Percentiles rank a stretch among this genome's conserved stretches.
These are phyloP conservation scores for Oopsacas minuta DNA, from an alignment of 37 sponge, comb jelly and placozoan species.

Conservation along the genomic window DNA sequence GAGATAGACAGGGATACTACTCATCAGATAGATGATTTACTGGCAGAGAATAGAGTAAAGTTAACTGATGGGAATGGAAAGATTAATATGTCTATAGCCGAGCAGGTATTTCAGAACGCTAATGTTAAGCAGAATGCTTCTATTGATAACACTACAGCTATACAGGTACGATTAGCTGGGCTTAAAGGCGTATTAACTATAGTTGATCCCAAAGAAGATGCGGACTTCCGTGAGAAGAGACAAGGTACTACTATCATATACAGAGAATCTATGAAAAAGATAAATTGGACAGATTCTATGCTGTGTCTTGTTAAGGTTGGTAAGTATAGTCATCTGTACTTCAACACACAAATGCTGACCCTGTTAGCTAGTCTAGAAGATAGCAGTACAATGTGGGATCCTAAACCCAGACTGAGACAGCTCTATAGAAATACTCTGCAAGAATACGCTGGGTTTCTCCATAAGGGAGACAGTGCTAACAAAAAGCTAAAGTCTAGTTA, in stretches of 20 bases:
- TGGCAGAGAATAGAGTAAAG: background rate
- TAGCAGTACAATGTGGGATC: background rate
- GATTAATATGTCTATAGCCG: background rate
- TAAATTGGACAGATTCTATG: background rate
- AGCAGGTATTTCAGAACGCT: background rate
- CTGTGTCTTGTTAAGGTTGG: slow-evolving; percentile 8
- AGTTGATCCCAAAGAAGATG: background rate
- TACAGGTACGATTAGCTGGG: background rate
- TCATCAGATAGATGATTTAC: background rate
- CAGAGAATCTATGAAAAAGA: background rate
- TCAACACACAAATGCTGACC: background rate
- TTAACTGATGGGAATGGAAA: background rate
- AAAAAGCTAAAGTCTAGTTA: background rate
- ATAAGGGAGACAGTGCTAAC: background rate
- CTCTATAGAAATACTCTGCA: background rate
- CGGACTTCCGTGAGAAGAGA: background rate
- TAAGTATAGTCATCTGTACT: background rate
- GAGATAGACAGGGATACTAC: background rate
- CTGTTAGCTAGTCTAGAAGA: background rate
- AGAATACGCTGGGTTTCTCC: background rate
- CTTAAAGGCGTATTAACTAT: background rate
- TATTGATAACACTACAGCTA: background rate
- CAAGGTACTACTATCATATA: background rate
- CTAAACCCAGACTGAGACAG: background rate
- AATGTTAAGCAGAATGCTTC: background rate